A percentile compares a stretch with the other conserved stretches of the same genome.
Evolutionary conservation across 2,797 vertebrate species (phyloP).

Genomic region (Gymnocypris eckloni): DNA sequence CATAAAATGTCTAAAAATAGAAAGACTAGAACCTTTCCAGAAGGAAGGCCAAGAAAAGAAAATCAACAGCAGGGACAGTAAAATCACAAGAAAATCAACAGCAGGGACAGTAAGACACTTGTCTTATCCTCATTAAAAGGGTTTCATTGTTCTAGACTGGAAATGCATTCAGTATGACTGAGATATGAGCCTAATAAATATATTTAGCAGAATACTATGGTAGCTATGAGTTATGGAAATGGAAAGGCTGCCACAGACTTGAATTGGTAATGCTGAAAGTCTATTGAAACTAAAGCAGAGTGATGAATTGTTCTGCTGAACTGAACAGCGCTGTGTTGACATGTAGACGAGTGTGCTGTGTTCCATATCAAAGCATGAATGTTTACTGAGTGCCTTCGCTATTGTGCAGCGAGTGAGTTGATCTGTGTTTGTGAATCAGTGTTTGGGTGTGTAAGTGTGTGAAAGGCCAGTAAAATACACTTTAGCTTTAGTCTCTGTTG

Average conservation of each 20-base stretch:
- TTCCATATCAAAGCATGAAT: conserved; percentile 28
- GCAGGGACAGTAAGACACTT: conserved; percentile 21
- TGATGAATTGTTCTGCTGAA: conserved; percentile 52
- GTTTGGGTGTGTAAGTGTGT: conserved; percentile 21
- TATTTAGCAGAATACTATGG: conserved; percentile 30
- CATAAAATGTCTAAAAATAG: conserved; percentile 23
- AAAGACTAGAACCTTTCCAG: neutral
- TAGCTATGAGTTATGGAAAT: conserved; percentile 19
- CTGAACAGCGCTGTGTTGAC: conserved; percentile 52
- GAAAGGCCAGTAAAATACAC: conserved; percentile 21
- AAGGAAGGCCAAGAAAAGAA: neutral
- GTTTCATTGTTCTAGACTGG: conserved; percentile 12
- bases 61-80: conserved; percentile 24
- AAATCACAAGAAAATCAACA: conserved; percentile 16
- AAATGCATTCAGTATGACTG: conserved; percentile 37
- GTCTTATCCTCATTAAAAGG: conserved; percentile 26
- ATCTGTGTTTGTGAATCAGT: conserved; percentile 27
- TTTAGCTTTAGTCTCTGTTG: conserved; percentile 1
- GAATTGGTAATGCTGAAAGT: conserved; percentile 46
- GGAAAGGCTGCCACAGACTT: conserved; percentile 13
- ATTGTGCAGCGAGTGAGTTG: conserved; percentile 33
- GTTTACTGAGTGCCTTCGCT: conserved; percentile 26
- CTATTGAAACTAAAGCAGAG: conserved; percentile 31
- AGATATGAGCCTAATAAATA: conserved; percentile 27
- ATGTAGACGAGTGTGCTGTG: conserved; percentile 46